Percentiles rank a stretch among this genome's conserved stretches.
These are phyloP conservation scores for Lamellibrachia columna DNA, from an alignment of 2,888 invertebrate genomes.

Conservation along the genomic window DNA sequence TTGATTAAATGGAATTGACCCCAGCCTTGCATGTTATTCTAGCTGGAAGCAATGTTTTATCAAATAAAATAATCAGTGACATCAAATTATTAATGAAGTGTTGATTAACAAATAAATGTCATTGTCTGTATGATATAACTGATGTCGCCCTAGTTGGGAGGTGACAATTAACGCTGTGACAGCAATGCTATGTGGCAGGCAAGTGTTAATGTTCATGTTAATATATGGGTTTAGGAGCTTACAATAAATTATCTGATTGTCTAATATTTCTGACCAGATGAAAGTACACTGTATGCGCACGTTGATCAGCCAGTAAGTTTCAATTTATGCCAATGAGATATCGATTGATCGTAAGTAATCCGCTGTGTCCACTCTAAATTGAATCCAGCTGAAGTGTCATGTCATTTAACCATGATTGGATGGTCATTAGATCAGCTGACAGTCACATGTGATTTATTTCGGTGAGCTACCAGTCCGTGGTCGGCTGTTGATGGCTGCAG, in stretches of 20 bases:
- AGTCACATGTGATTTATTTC: background rate
- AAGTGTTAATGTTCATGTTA: too few species aligned
- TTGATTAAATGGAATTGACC: too few species aligned
- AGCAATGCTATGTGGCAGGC: background rate
- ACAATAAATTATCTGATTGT: background rate
- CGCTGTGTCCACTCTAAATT: background rate
- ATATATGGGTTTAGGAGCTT: background rate
- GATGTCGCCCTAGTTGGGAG: too few species aligned
- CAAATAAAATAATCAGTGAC: too few species aligned
- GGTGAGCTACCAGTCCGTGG: background rate
- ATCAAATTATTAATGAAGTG: too few species aligned
- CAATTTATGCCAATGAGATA: background rate
- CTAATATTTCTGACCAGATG: background rate
- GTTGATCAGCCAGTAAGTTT: background rate
- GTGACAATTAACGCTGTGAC: too few species aligned
- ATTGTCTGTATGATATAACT: too few species aligned
- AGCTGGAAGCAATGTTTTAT: too few species aligned
- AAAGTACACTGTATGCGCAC: background rate
- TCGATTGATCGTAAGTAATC: background rate
- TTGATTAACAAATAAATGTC: too few species aligned
- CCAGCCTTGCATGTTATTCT: too few species aligned
- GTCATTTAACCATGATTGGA: slow-evolving; percentile 9
- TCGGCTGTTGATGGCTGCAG: background rate
- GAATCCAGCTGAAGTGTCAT: background rate
- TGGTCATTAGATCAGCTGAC: background rate